Evolutionary conservation across 2,113 vertebrate genomes (phyloP).

Genomic region (Cygnus atratus): DNA sequence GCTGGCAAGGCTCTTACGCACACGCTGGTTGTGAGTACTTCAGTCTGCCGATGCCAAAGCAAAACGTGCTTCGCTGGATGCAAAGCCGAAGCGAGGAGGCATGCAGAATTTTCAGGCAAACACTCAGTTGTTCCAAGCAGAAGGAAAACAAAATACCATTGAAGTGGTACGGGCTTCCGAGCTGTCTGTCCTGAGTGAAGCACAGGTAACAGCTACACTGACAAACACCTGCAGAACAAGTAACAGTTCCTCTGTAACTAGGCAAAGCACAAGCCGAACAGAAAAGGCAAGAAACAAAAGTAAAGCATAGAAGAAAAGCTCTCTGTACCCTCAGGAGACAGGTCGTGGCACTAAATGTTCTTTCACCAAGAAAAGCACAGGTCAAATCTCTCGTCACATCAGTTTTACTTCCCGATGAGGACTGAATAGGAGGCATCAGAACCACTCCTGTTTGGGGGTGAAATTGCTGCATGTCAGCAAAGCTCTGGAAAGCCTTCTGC

Average conservation of each 20-base stretch:
- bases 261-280: not conserved
- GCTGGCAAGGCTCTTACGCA: not conserved
- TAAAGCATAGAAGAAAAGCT: not conserved
- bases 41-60: not conserved
- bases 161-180: not conserved
- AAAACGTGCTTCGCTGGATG: not conserved
- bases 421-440: not conserved
- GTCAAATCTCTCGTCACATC: rapidly evolving
- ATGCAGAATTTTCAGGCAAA: not conserved
- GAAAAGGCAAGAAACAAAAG: not conserved
- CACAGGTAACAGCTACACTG: not conserved
- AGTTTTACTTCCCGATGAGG: not conserved
- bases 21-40: not conserved
- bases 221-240: not conserved
- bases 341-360: not conserved
- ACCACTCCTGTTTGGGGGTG: not conserved
- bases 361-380: not conserved
- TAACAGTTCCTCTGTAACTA: too few species aligned
- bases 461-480: not conserved
- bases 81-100: not conserved
- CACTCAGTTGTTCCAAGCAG: not conserved
- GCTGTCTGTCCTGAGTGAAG: not conserved
- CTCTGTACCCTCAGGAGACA: not conserved
- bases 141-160: not conserved
- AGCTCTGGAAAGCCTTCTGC: not conserved